Conservation (phyloP, 1,140 invertebrate species). For the Neoseiulus cucumeris region DNA sequence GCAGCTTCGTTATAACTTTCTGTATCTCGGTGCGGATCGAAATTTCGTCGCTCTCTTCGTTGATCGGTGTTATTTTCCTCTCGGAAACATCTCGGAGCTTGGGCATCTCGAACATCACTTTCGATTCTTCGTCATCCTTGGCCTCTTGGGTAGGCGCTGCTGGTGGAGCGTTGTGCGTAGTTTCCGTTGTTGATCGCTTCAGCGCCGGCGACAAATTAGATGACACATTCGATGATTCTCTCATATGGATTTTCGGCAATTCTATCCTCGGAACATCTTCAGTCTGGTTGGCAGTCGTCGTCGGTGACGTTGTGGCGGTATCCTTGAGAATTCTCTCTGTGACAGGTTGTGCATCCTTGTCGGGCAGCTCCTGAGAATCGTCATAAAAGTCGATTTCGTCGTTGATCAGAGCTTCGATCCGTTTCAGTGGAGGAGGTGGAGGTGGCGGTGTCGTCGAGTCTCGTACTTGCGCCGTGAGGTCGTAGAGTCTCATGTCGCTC, state of each 20-base stretch:
- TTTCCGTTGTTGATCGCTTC: too few relatives aligned
- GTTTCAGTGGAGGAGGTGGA: background rate
- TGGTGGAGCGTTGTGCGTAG: background rate
- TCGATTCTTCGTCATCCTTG: background rate
- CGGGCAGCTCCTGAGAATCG: background rate
- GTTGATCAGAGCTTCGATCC: background rate
- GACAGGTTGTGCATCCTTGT: too few relatives aligned
- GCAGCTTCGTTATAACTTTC: constrained; percentile 6
- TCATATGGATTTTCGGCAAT: too few relatives aligned
- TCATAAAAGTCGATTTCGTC: background rate
- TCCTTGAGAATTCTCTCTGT: too few relatives aligned
- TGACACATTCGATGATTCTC: too few relatives aligned
- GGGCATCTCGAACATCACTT: constrained; percentile 9
- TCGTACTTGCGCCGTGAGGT: background rate
- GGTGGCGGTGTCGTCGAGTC: background rate
- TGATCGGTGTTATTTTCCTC: background rate
- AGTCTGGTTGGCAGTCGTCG: too few relatives aligned
- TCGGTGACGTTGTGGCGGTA: too few relatives aligned
- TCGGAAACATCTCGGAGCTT: constrained; percentile 1
- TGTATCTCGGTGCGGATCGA: constrained; percentile 2
- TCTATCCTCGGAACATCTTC: too few relatives aligned
- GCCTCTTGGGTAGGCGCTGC: background rate
- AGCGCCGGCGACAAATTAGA: too few relatives aligned
- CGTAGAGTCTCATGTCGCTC: background rate
- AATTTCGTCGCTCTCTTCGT: background rate